Evolutionary conservation across 2,113 vertebrate species (phyloP).

Genomic region (Hymenochirus boettgeri): DNA sequence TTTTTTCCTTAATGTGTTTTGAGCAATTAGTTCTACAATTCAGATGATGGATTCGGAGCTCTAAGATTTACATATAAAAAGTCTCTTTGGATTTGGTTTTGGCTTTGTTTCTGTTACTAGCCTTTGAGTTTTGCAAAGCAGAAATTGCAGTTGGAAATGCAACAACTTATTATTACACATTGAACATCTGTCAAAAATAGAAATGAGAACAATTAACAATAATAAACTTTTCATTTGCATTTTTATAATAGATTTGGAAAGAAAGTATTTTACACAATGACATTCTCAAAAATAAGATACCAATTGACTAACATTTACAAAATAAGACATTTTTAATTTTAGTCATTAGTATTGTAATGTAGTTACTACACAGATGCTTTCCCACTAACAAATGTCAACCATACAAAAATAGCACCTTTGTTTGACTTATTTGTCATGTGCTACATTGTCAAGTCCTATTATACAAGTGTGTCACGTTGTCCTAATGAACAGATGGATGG

Average conservation of each 20-base stretch:
- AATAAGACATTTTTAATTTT: conserved; percentile 28
- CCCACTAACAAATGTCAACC: conserved; percentile 26
- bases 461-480: background rate
- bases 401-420: conserved; percentile 13
- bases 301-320: conserved; percentile 30
- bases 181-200: conserved; percentile 67
- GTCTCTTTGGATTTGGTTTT: conserved; percentile 53
- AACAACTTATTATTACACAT: conserved; percentile 65
- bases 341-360: conserved; percentile 33
- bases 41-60: conserved; percentile 38
- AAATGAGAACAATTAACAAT: conserved; percentile 61
- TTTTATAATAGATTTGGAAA: conserved; percentile 48
- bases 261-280: conserved; percentile 45
- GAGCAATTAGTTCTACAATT: conserved; percentile 46
- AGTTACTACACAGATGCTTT: conserved; percentile 16
- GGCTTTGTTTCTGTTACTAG: conserved; percentile 53
- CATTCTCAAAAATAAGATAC: conserved; percentile 37
- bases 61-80: conserved; percentile 43
- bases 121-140: conserved; percentile 60
- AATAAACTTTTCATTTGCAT: conserved; percentile 49
- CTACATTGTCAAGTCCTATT: conserved; percentile 6
- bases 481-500: background rate
- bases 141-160: conserved; percentile 64
- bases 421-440: conserved; percentile 9
- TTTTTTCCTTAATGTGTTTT: conserved; percentile 27